These are phyloP conservation scores for Scomber japonicus DNA, from an alignment of 2,113 vertebrate species.

Conservation along the genomic window DNA sequence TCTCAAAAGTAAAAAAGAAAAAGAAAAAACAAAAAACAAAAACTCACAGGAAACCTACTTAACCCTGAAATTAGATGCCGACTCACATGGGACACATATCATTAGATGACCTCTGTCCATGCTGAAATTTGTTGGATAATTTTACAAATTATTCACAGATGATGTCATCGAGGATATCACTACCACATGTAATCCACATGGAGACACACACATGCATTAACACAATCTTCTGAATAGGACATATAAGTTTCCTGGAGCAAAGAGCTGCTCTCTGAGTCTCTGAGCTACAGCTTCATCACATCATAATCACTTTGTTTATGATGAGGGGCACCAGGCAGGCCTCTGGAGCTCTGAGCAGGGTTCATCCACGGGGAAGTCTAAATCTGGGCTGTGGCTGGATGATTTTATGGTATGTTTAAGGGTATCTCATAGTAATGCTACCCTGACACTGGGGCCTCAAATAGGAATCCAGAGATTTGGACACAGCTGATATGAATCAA, in stretches of 20 bases:
- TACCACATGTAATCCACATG: too few species aligned
- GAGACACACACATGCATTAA: background rate
- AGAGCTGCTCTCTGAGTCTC: background rate
- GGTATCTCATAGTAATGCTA: slow-evolving; percentile 31
- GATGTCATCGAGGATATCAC: background rate
- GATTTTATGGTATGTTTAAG: slow-evolving; percentile 49
- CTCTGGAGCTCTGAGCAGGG: slow-evolving; percentile 7
- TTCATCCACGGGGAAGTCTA: slow-evolving; percentile 26
- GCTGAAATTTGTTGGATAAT: background rate
- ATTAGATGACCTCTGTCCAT: background rate
- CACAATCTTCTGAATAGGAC: too few species aligned
- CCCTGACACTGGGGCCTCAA: slow-evolving; percentile 28
- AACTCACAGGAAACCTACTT: too few species aligned
- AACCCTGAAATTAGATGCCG: too few species aligned
- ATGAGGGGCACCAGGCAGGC: background rate
- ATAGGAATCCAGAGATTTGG: slow-evolving; percentile 35
- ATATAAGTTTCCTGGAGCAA: too few species aligned
- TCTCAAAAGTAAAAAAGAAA: too few species aligned
- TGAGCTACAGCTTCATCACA: background rate
- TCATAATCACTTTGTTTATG: background rate
- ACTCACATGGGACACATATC: too few species aligned
- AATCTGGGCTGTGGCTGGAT: slow-evolving; percentile 29
- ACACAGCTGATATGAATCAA: slow-evolving; percentile 53
- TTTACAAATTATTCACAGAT: background rate
- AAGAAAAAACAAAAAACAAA: too few species aligned